phyloP scores from a whole-genome alignment of 2,888 invertebrate species.

The Spatulosminthurus flaviceps region DNA sequence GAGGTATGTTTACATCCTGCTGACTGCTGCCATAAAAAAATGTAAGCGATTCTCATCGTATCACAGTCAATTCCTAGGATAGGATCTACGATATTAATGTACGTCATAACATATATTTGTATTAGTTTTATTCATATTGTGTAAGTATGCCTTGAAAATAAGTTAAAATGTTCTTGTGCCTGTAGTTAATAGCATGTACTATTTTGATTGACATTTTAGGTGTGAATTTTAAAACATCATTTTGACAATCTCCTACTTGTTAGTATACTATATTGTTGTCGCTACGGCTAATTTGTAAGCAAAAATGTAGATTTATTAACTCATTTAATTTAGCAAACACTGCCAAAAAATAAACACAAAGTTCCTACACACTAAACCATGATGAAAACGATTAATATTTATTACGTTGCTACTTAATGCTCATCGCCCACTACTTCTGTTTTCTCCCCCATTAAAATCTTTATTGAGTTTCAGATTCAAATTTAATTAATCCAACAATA shows the following conservation, averaged over 20 bases:
- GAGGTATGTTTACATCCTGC: too few species aligned
- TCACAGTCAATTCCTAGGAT: conserved; percentile 18
- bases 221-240: background rate
- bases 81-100: background rate
- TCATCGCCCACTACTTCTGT: too few species aligned
- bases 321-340: conserved; percentile 8
- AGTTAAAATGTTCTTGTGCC: too few species aligned
- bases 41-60: background rate
- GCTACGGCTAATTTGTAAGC: background rate
- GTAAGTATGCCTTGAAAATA: too few species aligned
- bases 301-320: background rate
- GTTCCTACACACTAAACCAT: conserved; percentile 24
- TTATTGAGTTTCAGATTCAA: too few species aligned
- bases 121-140: background rate
- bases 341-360: conserved; percentile 22
- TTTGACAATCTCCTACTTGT: background rate
- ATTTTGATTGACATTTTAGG: background rate
- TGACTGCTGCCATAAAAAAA: background rate
- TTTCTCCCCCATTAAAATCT: too few species aligned
- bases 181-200: background rate
- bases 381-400: too few species aligned
- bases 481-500: too few species aligned
- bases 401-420: too few species aligned
- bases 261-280: background rate
- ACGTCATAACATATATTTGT: background rate